Evolutionary conservation across 2,113 vertebrate genomes (phyloP).

Genomic region (Trichechus manatus): DNA sequence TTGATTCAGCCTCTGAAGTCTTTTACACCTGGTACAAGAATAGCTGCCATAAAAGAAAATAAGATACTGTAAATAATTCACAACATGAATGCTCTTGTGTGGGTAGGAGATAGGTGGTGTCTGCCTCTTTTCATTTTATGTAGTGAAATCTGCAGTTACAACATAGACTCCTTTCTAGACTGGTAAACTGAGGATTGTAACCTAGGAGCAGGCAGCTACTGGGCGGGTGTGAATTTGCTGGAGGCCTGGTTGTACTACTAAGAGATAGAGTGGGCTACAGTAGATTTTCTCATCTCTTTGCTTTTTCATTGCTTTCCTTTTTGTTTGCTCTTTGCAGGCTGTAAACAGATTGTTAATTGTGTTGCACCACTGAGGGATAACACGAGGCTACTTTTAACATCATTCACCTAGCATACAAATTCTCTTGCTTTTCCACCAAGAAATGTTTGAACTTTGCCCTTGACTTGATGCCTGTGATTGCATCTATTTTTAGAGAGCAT

Average conservation of each 20-base stretch:
- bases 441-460: slow-evolving; percentile 33
- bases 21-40: slow-evolving; percentile 72
- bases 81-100: slow-evolving; percentile 56
- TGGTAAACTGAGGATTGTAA: neutral
- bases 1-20: slow-evolving; percentile 46
- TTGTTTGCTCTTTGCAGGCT: slow-evolving; percentile 47
- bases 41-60: slow-evolving; percentile 69
- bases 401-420: slow-evolving; percentile 1
- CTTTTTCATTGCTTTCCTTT: slow-evolving; percentile 55
- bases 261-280: neutral
- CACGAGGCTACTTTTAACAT: slow-evolving; percentile 56
- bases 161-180: slow-evolving; percentile 24
- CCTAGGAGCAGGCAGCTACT: neutral
- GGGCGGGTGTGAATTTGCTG: neutral
- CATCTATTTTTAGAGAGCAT: slow-evolving; percentile 34
- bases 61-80: slow-evolving; percentile 71
- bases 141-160: slow-evolving; percentile 40
- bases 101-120: slow-evolving; percentile 35
- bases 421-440: slow-evolving; percentile 61
- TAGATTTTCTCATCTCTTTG: slow-evolving; percentile 6
- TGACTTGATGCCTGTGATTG: slow-evolving; percentile 44
- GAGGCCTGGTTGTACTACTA: neutral
- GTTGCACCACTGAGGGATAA: slow-evolving; percentile 32
- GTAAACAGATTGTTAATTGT: slow-evolving; percentile 42
- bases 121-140: slow-evolving; percentile 67